Evolutionary conservation across 2,888 invertebrate genomes (phyloP).

Genomic region (Nasonovia ribisnigri): DNA sequence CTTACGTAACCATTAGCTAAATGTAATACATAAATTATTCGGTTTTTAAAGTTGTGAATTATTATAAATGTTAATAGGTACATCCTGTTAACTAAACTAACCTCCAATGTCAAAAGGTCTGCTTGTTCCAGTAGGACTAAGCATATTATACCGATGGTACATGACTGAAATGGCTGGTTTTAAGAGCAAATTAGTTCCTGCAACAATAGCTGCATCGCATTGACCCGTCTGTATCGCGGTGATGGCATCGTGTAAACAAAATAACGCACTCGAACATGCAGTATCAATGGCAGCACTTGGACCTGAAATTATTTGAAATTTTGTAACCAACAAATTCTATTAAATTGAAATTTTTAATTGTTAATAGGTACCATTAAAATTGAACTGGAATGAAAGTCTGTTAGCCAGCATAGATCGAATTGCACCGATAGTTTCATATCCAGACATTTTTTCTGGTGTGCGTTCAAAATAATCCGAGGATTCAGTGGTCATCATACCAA

Average conservation of each 20-base stretch:
- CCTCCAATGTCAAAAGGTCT: slow-evolving; percentile 63
- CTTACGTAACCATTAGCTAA: slow-evolving; percentile 66
- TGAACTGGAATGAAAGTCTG: slow-evolving; percentile 75
- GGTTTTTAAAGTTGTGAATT: neutral
- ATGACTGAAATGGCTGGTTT: slow-evolving; percentile 60
- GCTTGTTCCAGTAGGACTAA: slow-evolving; percentile 63
- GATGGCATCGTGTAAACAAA: slow-evolving; percentile 59
- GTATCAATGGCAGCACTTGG: slow-evolving; percentile 60
- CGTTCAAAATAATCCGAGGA: slow-evolving; percentile 71
- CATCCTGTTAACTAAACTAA: neutral
- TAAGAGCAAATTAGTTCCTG: slow-evolving; percentile 59
- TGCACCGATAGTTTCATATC: slow-evolving; percentile 79
- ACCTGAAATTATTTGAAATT: slow-evolving; percentile 25
- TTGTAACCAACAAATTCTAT: too few species aligned
- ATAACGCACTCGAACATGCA: slow-evolving; percentile 63
- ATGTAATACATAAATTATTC: neutral
- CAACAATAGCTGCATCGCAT: slow-evolving; percentile 63
- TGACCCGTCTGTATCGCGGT: slow-evolving; percentile 52
- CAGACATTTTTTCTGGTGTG: slow-evolving; percentile 70
- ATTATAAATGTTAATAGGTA: neutral
- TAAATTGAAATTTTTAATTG: too few species aligned
- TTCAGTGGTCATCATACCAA: slow-evolving; percentile 69
- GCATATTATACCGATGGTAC: slow-evolving; percentile 63
- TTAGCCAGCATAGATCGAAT: slow-evolving; percentile 76
- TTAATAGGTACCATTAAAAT: slow-evolving; percentile 72